Conservation (phyloP, 2,113 vertebrate species). For the Tachysurus fulvidraco region DNA sequence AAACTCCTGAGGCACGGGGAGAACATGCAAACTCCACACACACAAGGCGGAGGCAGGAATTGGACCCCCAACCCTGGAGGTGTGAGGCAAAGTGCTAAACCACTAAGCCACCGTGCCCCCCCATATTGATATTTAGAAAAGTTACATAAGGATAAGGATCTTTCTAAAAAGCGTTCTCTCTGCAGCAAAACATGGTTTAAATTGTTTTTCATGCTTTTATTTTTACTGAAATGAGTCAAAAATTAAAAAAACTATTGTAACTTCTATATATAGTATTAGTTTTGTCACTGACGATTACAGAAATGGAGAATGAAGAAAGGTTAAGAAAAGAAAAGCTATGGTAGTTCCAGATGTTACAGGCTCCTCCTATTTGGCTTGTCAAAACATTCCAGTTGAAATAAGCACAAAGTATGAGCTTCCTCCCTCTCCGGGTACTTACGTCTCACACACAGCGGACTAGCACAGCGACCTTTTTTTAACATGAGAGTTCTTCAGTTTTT, state of each 20-base stretch:
- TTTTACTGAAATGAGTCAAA: neutral
- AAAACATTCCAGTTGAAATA: constrained; percentile 50
- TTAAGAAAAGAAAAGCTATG: constrained; percentile 25
- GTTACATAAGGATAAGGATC: neutral
- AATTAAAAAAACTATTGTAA: neutral
- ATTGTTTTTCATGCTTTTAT: neutral
- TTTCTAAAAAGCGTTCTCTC: neutral
- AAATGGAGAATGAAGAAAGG: neutral
- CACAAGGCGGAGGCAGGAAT: no score
- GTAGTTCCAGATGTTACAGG: constrained; percentile 51
- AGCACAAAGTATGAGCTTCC: constrained; percentile 13
- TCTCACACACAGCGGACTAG: neutral
- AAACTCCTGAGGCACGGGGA: no score
- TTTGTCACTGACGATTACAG: neutral
- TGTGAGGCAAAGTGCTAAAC: no score
- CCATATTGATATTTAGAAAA: neutral
- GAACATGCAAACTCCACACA: no score
- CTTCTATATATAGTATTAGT: neutral
- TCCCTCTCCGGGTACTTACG: constrained; percentile 12
- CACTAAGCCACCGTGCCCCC: no score
- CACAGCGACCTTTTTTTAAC: neutral
- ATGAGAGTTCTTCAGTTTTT: constrained; percentile 53
- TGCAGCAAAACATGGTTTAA: neutral
- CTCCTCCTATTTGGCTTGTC: constrained; percentile 51
- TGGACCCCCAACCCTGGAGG: no score